These are phyloP conservation scores for Drosophila rhopaloa DNA, from an alignment of 1,140 invertebrate species.

Conservation along the genomic window DNA sequence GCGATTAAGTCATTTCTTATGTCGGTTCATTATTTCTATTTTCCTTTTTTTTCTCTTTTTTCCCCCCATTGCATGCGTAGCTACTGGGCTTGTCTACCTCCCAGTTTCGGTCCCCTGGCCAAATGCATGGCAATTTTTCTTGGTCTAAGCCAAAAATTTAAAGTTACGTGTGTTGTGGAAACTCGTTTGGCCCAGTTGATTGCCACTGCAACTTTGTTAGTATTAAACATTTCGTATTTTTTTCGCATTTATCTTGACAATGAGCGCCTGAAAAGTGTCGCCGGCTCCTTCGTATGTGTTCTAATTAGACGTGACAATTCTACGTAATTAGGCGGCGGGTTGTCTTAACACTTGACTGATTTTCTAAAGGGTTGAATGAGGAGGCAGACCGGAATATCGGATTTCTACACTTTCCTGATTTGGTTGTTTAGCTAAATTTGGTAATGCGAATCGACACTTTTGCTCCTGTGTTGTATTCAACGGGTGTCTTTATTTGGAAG, in stretches of 20 bases:
- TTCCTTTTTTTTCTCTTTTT: slow-evolving; percentile 15
- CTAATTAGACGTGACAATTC: slow-evolving; percentile 83
- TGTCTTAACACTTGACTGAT: slow-evolving; percentile 63
- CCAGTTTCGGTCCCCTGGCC: not conserved
- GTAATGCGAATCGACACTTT: slow-evolving; percentile 59
- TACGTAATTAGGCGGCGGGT: slow-evolving; percentile 71
- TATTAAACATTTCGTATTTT: slow-evolving; percentile 43
- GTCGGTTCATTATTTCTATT: slow-evolving; percentile 69
- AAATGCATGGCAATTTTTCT: slow-evolving; percentile 56
- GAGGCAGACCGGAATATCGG: slow-evolving; percentile 40
- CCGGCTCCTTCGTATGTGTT: slow-evolving; percentile 61
- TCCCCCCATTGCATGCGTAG: slow-evolving; percentile 31
- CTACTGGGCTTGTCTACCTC: slow-evolving; percentile 36
- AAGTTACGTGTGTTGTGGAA: slow-evolving; percentile 37
- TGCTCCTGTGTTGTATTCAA: slow-evolving; percentile 54
- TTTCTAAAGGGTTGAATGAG: slow-evolving; percentile 15
- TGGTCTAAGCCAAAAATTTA: slow-evolving; percentile 74
- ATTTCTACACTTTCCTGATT: slow-evolving; percentile 65
- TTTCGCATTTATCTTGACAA: slow-evolving; percentile 70
- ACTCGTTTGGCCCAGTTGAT: slow-evolving; percentile 53
- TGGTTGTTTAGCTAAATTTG: slow-evolving; percentile 41
- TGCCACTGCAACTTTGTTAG: slow-evolving; percentile 63
- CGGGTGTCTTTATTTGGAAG: not conserved
- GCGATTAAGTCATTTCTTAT: slow-evolving; percentile 83
- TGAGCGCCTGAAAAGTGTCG: slow-evolving; percentile 40